These are phyloP conservation scores for Platichthys stellatus DNA, from an alignment of 2,113 vertebrate genomes.

Conservation along the genomic window DNA sequence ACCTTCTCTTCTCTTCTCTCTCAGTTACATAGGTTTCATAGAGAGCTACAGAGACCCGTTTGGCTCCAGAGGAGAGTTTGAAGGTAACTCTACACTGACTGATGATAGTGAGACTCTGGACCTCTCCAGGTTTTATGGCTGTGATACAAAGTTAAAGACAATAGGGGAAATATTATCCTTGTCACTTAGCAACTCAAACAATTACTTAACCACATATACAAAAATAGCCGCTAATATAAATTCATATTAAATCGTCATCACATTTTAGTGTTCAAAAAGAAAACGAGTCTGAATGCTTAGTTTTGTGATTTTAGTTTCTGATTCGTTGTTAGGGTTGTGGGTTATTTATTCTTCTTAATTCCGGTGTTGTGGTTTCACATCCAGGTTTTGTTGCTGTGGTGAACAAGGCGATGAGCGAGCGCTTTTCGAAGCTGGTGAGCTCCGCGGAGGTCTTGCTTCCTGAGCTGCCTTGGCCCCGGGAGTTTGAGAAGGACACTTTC, in stretches of 20 bases:
- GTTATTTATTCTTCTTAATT: background rate
- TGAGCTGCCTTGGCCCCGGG: constrained; percentile 89
- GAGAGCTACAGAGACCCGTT: constrained; percentile 95
- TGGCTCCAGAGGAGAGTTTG: constrained; percentile 93
- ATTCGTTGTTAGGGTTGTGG: background rate
- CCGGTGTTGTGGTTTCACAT: background rate
- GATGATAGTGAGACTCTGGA: background rate
- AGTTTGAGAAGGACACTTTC: constrained; percentile 92
- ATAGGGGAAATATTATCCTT: too few relatives aligned
- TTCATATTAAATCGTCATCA: too few relatives aligned
- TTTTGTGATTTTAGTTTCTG: background rate
- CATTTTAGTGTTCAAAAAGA: too few relatives aligned
- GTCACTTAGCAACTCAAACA: too few relatives aligned
- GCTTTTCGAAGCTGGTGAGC: constrained; percentile 87
- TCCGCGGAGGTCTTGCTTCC: constrained; percentile 88
- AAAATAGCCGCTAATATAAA: too few relatives aligned
- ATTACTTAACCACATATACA: too few relatives aligned
- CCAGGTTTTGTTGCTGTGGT: constrained; percentile 92
- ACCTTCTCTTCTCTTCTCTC: background rate
- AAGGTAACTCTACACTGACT: constrained; percentile 80
- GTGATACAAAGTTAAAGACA: background rate
- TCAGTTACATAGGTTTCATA: constrained; percentile 93
- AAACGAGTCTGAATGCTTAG: too few relatives aligned
- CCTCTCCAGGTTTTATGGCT: background rate
- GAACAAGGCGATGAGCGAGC: constrained; percentile 93